Percentiles rank a stretch among this genome's conserved stretches.
Evolutionary conservation across 2,113 vertebrate species (phyloP).

Genomic region (Deroptyus accipitrinus): DNA sequence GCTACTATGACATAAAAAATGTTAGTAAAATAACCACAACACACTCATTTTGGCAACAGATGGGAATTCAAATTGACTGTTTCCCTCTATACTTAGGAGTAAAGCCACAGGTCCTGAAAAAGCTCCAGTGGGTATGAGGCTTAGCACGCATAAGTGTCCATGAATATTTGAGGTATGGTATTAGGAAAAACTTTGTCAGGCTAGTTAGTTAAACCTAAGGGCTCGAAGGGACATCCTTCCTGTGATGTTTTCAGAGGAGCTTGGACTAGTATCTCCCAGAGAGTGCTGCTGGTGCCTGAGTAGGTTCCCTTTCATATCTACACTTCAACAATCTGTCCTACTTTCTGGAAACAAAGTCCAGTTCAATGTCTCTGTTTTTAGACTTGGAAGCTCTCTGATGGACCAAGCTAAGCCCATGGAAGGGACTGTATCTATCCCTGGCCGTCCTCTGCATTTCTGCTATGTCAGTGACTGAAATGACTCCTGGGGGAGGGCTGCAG

Average conservation of each 20-base stretch:
- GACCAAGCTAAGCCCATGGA: neutral
- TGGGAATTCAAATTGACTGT: slow-evolving; percentile 26
- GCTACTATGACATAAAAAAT: slow-evolving; percentile 3
- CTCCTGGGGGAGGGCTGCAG: neutral
- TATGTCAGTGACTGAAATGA: neutral
- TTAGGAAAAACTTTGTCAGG: neutral
- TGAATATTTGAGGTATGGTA: slow-evolving; percentile 34
- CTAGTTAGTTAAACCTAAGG: neutral
- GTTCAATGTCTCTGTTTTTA: neutral
- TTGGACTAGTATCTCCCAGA: neutral
- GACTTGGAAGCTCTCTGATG: neutral
- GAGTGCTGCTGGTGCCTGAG: neutral
- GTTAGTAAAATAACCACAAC: slow-evolving; percentile 36
- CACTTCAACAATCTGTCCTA: neutral
- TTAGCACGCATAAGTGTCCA: neutral
- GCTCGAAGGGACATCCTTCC: neutral
- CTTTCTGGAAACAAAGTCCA: neutral
- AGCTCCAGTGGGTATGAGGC: slow-evolving; percentile 25
- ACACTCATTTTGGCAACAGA: slow-evolving; percentile 49
- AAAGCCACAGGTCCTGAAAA: slow-evolving; percentile 51
- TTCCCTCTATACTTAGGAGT: slow-evolving; percentile 47
- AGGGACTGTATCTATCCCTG: neutral
- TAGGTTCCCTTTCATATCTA: neutral
- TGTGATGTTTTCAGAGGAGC: neutral
- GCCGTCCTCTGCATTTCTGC: neutral